Percentiles rank a stretch among this genome's conserved stretches.
Conservation (phyloP, 2,888 invertebrate species). For the Melinaea marsaeus region DNA sequence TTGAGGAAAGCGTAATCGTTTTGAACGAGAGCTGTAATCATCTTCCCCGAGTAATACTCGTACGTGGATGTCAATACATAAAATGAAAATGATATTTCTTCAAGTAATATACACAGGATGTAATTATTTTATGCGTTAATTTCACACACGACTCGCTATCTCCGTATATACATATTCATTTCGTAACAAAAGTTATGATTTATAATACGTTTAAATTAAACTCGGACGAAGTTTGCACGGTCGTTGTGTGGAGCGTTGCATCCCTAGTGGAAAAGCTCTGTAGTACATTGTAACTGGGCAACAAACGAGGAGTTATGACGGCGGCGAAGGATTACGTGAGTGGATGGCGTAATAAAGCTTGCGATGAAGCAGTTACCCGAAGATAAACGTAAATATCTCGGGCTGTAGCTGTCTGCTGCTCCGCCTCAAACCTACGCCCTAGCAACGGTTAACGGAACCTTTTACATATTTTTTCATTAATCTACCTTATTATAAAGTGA, state of each 20-base stretch:
- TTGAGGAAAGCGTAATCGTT: constrained; percentile 2
- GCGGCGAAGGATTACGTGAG: constrained; percentile 76
- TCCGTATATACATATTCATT: constrained; percentile 4
- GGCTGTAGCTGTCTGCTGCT: constrained; percentile 60
- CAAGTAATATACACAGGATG: not conserved
- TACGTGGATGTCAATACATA: not conserved
- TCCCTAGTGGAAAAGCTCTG: constrained; percentile 62
- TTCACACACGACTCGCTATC: not conserved
- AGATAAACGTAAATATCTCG: constrained; percentile 77
- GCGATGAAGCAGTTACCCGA: constrained; percentile 77
- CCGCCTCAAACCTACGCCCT: constrained; percentile 42
- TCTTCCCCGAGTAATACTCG: not conserved
- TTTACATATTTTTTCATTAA: constrained; percentile 39
- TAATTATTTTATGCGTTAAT: not conserved
- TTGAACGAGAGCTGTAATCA: constrained; percentile 4
- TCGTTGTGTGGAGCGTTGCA: constrained; percentile 44
- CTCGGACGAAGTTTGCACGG: constrained; percentile 32
- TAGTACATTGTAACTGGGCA: constrained; percentile 70
- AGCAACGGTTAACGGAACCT: constrained; percentile 34
- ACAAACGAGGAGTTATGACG: constrained; percentile 77
- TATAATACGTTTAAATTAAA: constrained; percentile 17
- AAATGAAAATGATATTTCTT: not conserved
- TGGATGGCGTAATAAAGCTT: constrained; percentile 78
- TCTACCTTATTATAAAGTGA: constrained; percentile 39
- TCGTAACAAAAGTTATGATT: constrained; percentile 4